Evolutionary conservation across 1,140 invertebrate species (phyloP).

Genomic region (Anastrepha obliqua): DNA sequence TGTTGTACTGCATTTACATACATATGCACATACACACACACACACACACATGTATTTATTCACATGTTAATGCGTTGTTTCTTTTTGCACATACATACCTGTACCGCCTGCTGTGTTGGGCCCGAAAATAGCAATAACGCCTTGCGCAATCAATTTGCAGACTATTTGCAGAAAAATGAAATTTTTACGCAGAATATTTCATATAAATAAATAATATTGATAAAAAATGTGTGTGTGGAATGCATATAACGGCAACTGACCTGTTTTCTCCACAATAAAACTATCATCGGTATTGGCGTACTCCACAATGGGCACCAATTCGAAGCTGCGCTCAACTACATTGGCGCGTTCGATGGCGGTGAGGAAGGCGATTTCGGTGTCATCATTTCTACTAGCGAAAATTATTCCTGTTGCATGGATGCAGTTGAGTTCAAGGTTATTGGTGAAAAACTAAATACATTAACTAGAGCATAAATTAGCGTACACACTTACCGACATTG

Average conservation of each 20-base stretch:
- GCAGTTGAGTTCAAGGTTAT: not conserved
- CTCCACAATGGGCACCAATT: slow-evolving; percentile 69
- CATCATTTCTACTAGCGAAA: slow-evolving; percentile 73
- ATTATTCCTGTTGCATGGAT: slow-evolving; percentile 70
- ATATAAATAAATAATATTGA: slow-evolving; percentile 34
- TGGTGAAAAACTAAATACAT: not conserved
- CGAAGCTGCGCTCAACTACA: slow-evolving; percentile 70
- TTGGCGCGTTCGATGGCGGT: slow-evolving; percentile 75
- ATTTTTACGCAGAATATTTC: slow-evolving; percentile 17
- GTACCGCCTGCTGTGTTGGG: slow-evolving; percentile 80
- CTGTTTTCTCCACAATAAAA: slow-evolving; percentile 74
- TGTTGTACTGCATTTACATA: not conserved
- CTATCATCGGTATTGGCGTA: slow-evolving; percentile 73
- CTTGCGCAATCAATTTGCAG: slow-evolving; percentile 78
- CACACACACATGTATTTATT: not conserved
- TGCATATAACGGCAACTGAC: slow-evolving; percentile 59
- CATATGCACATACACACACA: not conserved
- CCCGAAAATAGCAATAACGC: slow-evolving; percentile 87
- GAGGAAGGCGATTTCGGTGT: slow-evolving; percentile 75
- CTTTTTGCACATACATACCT: slow-evolving; percentile 67
- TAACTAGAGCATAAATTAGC: not conserved
- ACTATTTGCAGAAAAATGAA: slow-evolving; percentile 68
- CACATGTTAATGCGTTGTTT: slow-evolving; percentile 1
- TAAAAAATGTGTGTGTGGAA: not conserved
- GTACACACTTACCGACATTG: slow-evolving; percentile 52